Evolutionary conservation across 1,140 invertebrate species (phyloP), one percentile per base, ranked within the genome.

Genomic region (Homalodisca vitripennis): DNA sequence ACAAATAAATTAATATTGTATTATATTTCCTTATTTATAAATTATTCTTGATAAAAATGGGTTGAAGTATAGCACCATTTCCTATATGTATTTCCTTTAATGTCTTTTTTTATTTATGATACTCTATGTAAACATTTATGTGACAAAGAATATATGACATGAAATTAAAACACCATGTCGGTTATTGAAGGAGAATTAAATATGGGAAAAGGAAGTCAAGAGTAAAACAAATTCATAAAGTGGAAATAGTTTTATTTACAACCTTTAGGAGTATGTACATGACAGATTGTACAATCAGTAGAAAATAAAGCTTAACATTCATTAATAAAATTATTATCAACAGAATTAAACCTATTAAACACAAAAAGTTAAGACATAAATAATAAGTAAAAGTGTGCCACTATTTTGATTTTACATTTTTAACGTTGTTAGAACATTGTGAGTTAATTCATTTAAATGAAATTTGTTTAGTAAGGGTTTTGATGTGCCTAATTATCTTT

Each of bases 251-350:
- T 51, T 51, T n/a, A n/a, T 20, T 51, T 51, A 51, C 48, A 51
- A 51, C 48, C 48, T n/a, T 51, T 51, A 51, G n/a, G 48, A 51
- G 48, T 51, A 51, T 51, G 48, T 51, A 51, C 48, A 51, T 20
- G 2, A 51, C 17, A 51, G 48, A 51, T 14, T 51, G 3, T 51
- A 41, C 48, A 51, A 3, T 51, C 22, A 51, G 22, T 51, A 51
- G 6, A 41, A 41, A 41, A 17, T 10, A 41, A 41, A 6, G 34
- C 6, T 10, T 17, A 41, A 41, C 17, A 17, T 41, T 6, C 6
- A 41, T 17, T 10, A 41, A 41, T 17, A 41, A 41, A 17, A 10
- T 41, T 41, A 41, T n/a, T n/a, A n/a, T n/a, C n/a, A n/a, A n/a
- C n/a, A n/a, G n/a, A n/a, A n/a, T n/a, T n/a, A n/a, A n/a, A n/a